Evolutionary conservation across 2,113 vertebrate genomes (phyloP).

Genomic region (Pogonocichla stellata): DNA sequence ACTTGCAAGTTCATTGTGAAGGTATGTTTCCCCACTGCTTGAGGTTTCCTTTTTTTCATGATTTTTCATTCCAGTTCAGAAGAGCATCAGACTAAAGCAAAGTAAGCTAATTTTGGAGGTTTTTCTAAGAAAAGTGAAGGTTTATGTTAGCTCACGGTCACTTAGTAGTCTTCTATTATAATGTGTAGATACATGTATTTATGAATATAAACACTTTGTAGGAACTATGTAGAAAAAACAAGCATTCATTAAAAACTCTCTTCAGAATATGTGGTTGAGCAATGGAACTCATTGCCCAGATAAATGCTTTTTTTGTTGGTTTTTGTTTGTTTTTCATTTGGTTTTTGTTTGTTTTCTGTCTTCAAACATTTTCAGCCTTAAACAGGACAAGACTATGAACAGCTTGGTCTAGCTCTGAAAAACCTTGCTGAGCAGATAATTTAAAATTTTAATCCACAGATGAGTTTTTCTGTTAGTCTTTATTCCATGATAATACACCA

Average conservation of each 20-base stretch:
- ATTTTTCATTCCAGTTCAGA: neutral
- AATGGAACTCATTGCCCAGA: neutral
- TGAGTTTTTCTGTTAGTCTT: neutral
- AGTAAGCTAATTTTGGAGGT: neutral
- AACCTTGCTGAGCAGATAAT: neutral
- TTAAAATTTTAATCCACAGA: neutral
- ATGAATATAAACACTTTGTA: neutral
- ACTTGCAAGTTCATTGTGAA: neutral
- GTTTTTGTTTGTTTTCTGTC: neutral
- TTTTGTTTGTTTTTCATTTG: too few relatives aligned
- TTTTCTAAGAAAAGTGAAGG: neutral
- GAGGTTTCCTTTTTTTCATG: neutral
- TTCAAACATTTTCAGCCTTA: neutral
- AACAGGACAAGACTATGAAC: neutral
- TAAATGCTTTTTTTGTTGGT: neutral
- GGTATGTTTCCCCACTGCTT: neutral
- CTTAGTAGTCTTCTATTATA: neutral
- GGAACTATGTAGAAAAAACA: neutral
- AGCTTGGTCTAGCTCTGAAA: neutral
- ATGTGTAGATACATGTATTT: neutral
- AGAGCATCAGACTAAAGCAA: neutral
- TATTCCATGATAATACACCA: fast-evolving
- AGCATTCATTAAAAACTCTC: neutral
- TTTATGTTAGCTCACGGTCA: neutral
- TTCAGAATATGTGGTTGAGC: neutral